Conservation (phyloP, 2,797 vertebrate species). For the Sciurus vulgaris region DNA sequence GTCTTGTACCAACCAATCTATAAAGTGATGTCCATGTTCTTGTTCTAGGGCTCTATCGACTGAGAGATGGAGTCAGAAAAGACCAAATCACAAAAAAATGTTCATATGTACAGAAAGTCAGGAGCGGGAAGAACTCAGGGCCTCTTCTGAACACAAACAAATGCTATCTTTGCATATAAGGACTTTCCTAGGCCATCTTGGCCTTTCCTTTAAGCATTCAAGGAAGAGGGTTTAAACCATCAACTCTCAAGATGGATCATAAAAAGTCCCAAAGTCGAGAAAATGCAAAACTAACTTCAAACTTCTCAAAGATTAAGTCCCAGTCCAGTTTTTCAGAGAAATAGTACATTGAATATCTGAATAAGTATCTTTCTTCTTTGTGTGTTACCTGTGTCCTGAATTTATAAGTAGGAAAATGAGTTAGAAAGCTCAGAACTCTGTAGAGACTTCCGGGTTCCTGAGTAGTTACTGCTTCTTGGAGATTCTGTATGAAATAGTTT, state of each 20-base stretch:
- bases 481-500: neutral
- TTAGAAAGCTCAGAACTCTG: constrained; percentile 3
- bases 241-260: neutral
- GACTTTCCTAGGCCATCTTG: neutral
- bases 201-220: neutral
- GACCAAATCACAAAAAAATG: neutral
- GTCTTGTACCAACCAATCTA: neutral
- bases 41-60: neutral
- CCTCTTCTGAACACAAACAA: neutral
- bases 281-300: constrained; percentile 47
- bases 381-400: constrained; percentile 28
- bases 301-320: neutral
- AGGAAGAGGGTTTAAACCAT: constrained; percentile 24
- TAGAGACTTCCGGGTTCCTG: neutral
- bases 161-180: neutral
- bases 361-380: neutral
- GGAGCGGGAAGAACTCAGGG: neutral
- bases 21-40: neutral
- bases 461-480: neutral
- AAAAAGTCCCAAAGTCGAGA: neutral
- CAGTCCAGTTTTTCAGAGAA: constrained; percentile 54
- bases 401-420: constrained; percentile 62
- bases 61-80: neutral
- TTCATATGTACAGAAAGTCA: constrained; percentile 2
- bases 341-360: neutral